These are phyloP conservation scores for Spatulosminthurus flaviceps DNA, from an alignment of 2,888 invertebrate genomes.

Conservation along the genomic window DNA sequence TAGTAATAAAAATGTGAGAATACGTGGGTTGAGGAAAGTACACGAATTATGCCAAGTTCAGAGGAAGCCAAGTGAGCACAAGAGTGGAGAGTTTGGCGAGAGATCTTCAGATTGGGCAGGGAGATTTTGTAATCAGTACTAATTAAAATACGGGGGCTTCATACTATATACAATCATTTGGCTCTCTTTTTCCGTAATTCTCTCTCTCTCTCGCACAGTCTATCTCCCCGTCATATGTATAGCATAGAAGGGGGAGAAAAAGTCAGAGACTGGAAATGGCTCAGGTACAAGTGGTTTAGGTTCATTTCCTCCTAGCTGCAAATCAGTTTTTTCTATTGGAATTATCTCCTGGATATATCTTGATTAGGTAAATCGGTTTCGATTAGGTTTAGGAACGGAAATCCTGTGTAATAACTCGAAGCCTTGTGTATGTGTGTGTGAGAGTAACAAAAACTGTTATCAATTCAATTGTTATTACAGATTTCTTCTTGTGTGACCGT, in stretches of 20 bases:
- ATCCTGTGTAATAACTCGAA: constrained; percentile 61
- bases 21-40: background rate
- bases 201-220: constrained; percentile 11
- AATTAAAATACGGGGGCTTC: constrained; percentile 58
- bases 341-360: constrained; percentile 63
- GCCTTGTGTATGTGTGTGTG: constrained; percentile 30
- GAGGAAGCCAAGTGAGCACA: constrained; percentile 13
- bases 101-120: constrained; percentile 53
- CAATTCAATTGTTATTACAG: constrained; percentile 57
- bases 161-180: constrained; percentile 46
- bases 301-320: constrained; percentile 61
- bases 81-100: constrained; percentile 35
- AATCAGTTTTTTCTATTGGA: constrained; percentile 59
- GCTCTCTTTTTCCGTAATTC: background rate
- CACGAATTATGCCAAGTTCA: constrained; percentile 44
- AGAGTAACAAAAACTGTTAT: constrained; percentile 53
- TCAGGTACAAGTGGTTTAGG: constrained; percentile 51
- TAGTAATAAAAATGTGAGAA: constrained; percentile 9
- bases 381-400: constrained; percentile 63
- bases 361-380: constrained; percentile 63
- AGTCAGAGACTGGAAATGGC: constrained; percentile 54
- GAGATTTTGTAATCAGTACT: constrained; percentile 58
- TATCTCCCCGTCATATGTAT: background rate
- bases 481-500: constrained; percentile 60
- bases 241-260: constrained; percentile 37